Conservation (phyloP, 2,797 vertebrate species). For the Hemitrygon akajei region DNA sequence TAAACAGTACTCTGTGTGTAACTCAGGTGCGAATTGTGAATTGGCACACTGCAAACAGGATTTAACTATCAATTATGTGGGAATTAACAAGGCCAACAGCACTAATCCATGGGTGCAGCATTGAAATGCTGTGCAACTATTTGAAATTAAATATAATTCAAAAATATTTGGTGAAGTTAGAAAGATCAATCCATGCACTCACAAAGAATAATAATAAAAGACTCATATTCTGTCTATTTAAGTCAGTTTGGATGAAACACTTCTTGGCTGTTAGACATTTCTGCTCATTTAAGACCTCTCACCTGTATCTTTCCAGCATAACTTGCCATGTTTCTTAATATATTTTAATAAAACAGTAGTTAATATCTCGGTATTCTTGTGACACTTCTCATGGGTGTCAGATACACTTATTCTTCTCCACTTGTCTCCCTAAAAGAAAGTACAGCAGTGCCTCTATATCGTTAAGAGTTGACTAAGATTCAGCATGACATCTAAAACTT, state of each 20-base stretch:
- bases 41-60: not conserved
- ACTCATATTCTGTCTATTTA: not conserved
- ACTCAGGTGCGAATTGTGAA: not conserved
- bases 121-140: not conserved
- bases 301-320: not conserved
- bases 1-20: not conserved
- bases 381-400: not conserved
- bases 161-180: not conserved
- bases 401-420: not conserved
- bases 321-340: not conserved
- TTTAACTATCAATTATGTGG: slow-evolving; percentile 4
- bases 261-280: not conserved
- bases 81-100: slow-evolving; percentile 7
- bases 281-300: not conserved
- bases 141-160: not conserved
- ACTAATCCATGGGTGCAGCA: slow-evolving; percentile 1
- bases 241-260: not conserved
- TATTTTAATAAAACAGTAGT: not conserved
- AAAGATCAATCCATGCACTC: not conserved
- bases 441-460: no score
- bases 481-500: no score
- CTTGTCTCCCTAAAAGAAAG: no score
- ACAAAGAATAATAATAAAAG: not conserved
- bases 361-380: not conserved
- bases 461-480: no score